Conservation (phyloP, 1,140 invertebrate species). For the Triops cancriformis region DNA sequence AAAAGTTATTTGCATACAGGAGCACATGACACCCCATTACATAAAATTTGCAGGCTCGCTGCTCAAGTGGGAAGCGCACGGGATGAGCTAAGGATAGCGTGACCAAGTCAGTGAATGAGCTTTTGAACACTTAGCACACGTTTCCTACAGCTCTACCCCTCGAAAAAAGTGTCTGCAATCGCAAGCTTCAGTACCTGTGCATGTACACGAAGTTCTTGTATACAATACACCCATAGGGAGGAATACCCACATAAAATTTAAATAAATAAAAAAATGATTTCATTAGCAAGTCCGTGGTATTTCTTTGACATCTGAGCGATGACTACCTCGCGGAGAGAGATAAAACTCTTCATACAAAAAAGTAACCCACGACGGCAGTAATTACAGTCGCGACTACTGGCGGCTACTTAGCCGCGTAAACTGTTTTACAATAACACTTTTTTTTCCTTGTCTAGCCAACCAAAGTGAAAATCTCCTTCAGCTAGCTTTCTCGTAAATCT, state of each 20-base stretch:
- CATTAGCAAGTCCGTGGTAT: too few relatives aligned
- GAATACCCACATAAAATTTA: too few relatives aligned
- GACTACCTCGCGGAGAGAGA: too few relatives aligned
- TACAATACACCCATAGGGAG: too few relatives aligned
- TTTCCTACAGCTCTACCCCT: neutral
- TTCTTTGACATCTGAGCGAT: too few relatives aligned
- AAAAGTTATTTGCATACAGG: neutral
- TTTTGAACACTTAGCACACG: neutral
- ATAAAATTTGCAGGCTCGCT: neutral
- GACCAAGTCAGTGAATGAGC: neutral
- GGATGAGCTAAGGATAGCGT: slow-evolving; percentile 9
- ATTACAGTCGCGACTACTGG: too few relatives aligned
- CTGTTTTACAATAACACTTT: too few relatives aligned
- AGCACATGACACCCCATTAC: neutral
- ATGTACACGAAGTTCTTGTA: neutral
- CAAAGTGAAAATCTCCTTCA: neutral
- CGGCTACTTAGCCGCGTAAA: too few relatives aligned
- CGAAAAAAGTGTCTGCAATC: neutral
- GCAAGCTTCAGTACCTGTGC: neutral
- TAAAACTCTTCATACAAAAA: too few relatives aligned
- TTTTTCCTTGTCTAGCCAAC: neutral
- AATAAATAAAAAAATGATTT: too few relatives aligned
- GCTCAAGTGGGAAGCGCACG: neutral
- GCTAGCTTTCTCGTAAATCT: neutral
- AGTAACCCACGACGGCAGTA: too few relatives aligned